phyloP scores from a whole-genome alignment of 2,888 invertebrate genomes.

The Plagodis dolabraria region DNA sequence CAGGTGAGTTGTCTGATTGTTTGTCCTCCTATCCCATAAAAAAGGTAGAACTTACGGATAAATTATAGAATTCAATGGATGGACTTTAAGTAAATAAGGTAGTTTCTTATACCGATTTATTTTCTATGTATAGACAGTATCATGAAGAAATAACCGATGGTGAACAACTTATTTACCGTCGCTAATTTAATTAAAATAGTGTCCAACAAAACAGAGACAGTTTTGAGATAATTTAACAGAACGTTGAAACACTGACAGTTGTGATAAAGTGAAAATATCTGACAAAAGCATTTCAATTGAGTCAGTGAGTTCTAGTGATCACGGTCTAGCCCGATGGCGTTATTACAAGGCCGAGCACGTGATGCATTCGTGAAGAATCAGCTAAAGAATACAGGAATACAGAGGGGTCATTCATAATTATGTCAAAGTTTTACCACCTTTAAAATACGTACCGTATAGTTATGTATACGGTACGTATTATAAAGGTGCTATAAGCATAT shows the following conservation, averaged over 20 bases:
- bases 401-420: constrained; percentile 1
- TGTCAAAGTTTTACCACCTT: too few relatives aligned
- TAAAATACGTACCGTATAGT: too few relatives aligned
- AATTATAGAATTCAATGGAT: too few relatives aligned
- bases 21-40: too few relatives aligned
- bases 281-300: constrained; percentile 37
- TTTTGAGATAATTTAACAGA: not conserved
- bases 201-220: not conserved
- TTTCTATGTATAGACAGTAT: too few relatives aligned
- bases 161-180: not conserved
- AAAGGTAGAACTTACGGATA: too few relatives aligned
- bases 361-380: constrained; percentile 49
- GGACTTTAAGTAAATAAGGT: too few relatives aligned
- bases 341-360: constrained; percentile 50
- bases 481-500: too few relatives aligned
- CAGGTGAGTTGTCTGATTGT: too few relatives aligned
- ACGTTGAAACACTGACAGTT: not conserved
- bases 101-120: too few relatives aligned
- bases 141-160: too few relatives aligned
- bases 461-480: too few relatives aligned
- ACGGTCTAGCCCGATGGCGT: constrained; percentile 44
- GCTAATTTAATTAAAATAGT: not conserved
- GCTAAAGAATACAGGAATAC: constrained; percentile 37
- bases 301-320: constrained; percentile 38
- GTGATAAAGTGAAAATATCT: constrained; percentile 21